Evolutionary conservation across 2,113 vertebrate species (phyloP).

Genomic region (Lonchura striata): DNA sequence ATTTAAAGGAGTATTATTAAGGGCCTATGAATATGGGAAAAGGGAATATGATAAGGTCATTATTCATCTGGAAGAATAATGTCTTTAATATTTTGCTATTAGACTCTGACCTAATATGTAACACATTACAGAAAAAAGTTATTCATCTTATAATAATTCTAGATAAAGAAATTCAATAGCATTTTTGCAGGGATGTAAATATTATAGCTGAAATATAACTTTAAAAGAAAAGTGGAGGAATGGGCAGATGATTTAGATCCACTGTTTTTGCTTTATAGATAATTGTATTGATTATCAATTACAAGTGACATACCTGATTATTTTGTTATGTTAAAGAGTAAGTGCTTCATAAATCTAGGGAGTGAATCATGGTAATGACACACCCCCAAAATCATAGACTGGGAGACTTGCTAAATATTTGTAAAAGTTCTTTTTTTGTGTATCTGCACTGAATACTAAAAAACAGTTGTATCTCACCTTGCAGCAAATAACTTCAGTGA

Average conservation of each 20-base stretch:
- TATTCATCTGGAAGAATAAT: neutral
- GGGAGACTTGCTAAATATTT: neutral
- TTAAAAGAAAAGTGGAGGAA: neutral
- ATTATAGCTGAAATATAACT: neutral
- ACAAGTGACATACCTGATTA: neutral
- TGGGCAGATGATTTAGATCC: neutral
- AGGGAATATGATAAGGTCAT: neutral
- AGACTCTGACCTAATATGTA: neutral
- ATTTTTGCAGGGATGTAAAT: neutral
- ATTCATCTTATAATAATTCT: neutral
- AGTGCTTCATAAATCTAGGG: neutral
- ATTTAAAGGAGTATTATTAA: neutral
- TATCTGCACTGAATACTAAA: neutral
- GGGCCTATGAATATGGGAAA: neutral
- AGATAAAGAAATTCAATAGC: neutral
- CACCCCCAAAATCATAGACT: neutral
- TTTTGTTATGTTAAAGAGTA: neutral
- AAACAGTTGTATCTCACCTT: neutral
- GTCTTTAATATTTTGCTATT: neutral
- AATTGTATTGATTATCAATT: neutral
- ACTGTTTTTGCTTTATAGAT: neutral
- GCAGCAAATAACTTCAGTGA: neutral
- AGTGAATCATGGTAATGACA: neutral
- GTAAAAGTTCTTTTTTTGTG: neutral
- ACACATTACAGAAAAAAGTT: neutral